Base-by-base conservation (phyloP, 2,113 vertebrate genomes). In the Pardalotus punctatus region DNA sequence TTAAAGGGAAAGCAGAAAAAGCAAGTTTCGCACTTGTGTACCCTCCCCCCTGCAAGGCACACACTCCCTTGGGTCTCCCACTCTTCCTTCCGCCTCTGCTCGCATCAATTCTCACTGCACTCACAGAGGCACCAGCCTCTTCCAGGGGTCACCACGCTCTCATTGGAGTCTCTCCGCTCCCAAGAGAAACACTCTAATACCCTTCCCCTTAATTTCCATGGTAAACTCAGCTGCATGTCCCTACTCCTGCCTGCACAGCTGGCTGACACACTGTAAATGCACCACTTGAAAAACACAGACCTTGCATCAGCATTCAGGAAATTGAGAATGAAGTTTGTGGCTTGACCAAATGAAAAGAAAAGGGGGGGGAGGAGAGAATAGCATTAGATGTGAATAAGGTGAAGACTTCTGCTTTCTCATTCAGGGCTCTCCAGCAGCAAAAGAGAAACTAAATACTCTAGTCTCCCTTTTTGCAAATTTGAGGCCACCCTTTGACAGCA, bases 301-400 rank as follows among this genome's bases (percentile, higher is more conserved):
- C 40, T 88, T 61, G 54, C 42, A 62, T 88, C 90, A 86, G 86
- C 64, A 43, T 23, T 62, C 62, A 77, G 70, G 74, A 94, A 93
- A 92, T 36, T 33, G 24, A 88, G 60, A 77, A 70, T 31, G 8
- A 76, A 77, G 29, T 65, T 18, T 73, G 87, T 12, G 31, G 58
- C 54, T 80, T 66, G 42, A 38, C 11, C 6, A 7, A 36, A 61
- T 48, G 3, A 5, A 14, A 61, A 19, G 21, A 25, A 54, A 17
- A 3, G 0, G 1, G 2, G 33, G 5, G 21, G 4, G 0, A 2
- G 13, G 6, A 16, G 51, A n/a, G n/a, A 65, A 76, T 29, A 13
- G 0, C 21, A 19, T 35, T 64, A 80, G 4, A 36, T 29, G 13
- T 40, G 36, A 87, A 48, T 35, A 40, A 45, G 4, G 9, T 53